Conservation (phyloP, 2,888 invertebrate species). For the Tuberolachnus salignus region DNA sequence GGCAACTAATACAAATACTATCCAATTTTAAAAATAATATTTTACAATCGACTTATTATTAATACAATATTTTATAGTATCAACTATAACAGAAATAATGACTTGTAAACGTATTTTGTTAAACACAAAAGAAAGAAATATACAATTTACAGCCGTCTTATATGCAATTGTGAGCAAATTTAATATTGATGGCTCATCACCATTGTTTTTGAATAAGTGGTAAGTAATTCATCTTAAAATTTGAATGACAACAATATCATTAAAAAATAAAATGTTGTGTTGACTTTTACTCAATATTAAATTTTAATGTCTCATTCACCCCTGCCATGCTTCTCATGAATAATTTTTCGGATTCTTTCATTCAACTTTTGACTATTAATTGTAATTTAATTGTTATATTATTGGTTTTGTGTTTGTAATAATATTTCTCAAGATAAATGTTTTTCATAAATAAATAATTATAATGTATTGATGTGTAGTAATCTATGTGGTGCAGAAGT, state of each 20-base stretch:
- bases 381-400: too few relatives aligned
- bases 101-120: constrained; percentile 64
- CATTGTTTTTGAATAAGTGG: constrained; percentile 64
- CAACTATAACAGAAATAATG: constrained; percentile 68
- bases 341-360: too few relatives aligned
- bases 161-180: constrained; percentile 73
- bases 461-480: constrained; percentile 58
- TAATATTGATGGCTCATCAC: constrained; percentile 71
- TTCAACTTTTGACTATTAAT: too few relatives aligned
- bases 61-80: constrained; percentile 62
- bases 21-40: too few relatives aligned
- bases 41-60: neutral
- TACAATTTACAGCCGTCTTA: constrained; percentile 72
- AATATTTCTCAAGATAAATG: too few relatives aligned
- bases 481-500: constrained; percentile 59
- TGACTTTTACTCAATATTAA: too few relatives aligned
- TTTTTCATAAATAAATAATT: too few relatives aligned
- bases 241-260: neutral
- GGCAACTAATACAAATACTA: too few relatives aligned
- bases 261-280: too few relatives aligned
- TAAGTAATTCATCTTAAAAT: constrained; percentile 60
- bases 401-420: too few relatives aligned
- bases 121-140: constrained; percentile 61
- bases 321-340: too few relatives aligned
- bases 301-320: too few relatives aligned